Evolutionary conservation across 2,113 vertebrate genomes (phyloP).

Genomic region (Macquaria australasica): DNA sequence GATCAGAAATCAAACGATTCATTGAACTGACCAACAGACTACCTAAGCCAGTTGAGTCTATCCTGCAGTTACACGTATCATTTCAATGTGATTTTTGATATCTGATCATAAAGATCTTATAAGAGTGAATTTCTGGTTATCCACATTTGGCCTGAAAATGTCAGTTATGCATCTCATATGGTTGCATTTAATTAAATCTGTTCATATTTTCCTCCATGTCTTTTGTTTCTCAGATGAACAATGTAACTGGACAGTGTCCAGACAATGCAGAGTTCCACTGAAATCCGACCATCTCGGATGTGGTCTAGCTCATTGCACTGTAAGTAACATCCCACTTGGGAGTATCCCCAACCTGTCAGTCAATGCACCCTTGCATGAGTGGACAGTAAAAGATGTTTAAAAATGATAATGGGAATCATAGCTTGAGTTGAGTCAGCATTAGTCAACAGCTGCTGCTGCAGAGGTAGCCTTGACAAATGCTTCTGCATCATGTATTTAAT

Average conservation of each 20-base stretch:
- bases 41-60: conserved; percentile 16
- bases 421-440: conserved; percentile 22
- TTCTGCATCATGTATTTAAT: conserved; percentile 9
- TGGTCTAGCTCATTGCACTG: conserved; percentile 37
- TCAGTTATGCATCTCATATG: conserved; percentile 48
- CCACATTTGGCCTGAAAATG: conserved; percentile 44
- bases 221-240: conserved; percentile 63
- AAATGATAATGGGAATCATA: conserved; percentile 2
- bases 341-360: conserved; percentile 35
- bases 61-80: conserved; percentile 45
- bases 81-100: conserved; percentile 36
- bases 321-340: conserved; percentile 21
- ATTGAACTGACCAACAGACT: conserved; percentile 5
- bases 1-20: neutral
- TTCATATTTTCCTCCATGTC: conserved; percentile 57
- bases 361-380: conserved; percentile 22
- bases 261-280: conserved; percentile 37
- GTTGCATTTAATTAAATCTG: conserved; percentile 57
- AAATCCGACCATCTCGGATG: conserved; percentile 56
- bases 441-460: conserved; percentile 8
- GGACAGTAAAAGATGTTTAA: neutral
- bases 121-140: conserved; percentile 37
- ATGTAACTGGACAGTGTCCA: conserved; percentile 62
- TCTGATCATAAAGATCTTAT: conserved; percentile 34
- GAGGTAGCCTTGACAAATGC: conserved; percentile 10